phyloP scores from a whole-genome alignment of 2,888 invertebrate genomes.

The Polietes domitor region DNA sequence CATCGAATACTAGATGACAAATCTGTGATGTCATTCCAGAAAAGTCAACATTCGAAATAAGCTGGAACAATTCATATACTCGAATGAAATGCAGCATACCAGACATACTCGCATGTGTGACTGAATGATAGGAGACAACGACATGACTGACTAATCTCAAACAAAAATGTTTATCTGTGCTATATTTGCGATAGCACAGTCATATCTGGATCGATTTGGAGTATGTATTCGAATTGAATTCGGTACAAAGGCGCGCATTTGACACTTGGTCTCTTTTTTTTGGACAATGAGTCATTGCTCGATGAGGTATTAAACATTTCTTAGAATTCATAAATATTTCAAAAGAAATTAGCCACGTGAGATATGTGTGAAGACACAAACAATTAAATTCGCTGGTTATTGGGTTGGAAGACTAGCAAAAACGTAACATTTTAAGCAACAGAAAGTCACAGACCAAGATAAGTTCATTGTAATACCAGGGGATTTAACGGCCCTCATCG shows the following conservation, averaged over 20 bases:
- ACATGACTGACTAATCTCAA: not conserved
- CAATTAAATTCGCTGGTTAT: no score
- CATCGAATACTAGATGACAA: not conserved
- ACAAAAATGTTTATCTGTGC: not conserved
- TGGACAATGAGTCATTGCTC: not conserved
- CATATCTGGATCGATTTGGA: no score
- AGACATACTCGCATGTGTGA: not conserved
- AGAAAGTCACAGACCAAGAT: no score
- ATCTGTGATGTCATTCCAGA: not conserved
- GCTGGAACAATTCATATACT: not conserved
- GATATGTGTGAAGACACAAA: no score
- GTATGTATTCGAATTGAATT: not conserved
- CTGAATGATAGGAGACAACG: not conserved
- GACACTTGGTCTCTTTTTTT: not conserved
- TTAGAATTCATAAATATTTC: no score
- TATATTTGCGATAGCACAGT: not conserved
- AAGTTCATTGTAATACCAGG: no score
- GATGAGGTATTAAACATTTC: no score
- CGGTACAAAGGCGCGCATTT: slow-evolving; percentile 1
- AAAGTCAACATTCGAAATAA: not conserved
- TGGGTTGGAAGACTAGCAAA: no score
- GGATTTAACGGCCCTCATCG: no score
- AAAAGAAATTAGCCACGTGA: no score
- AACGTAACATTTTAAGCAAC: no score
- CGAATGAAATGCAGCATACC: not conserved